phyloP scores from a whole-genome alignment of 2,113 vertebrate genomes.

The Caretta caretta region DNA sequence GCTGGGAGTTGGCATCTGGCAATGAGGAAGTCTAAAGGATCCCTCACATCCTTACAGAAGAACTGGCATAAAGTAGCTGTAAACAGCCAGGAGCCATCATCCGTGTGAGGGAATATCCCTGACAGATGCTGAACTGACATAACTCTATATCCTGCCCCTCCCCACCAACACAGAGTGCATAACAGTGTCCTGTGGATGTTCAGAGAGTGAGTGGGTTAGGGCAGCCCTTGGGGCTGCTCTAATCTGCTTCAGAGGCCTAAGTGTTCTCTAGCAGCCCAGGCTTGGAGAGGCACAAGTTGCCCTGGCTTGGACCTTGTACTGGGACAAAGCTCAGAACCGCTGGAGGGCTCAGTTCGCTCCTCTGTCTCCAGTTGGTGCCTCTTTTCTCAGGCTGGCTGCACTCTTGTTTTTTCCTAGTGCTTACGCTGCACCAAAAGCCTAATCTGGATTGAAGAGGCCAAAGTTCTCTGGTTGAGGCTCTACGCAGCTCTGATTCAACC shows the following conservation, averaged over 20 bases:
- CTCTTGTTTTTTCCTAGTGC: neutral
- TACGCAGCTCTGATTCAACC: neutral
- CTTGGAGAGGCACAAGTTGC: neutral
- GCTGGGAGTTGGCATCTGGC: neutral
- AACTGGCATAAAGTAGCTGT: neutral
- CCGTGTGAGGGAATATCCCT: neutral
- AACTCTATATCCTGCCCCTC: neutral
- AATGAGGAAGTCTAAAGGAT: neutral
- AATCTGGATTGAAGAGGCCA: neutral
- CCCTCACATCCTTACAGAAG: neutral
- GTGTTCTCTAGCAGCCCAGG: neutral
- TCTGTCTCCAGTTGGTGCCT: neutral
- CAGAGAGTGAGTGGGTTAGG: neutral
- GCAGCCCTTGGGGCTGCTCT: neutral
- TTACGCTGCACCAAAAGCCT: neutral
- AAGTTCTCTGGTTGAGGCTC: constrained; percentile 31
- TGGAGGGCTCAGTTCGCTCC: neutral
- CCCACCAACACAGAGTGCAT: neutral
- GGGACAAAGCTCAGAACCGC: neutral
- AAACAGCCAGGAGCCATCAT: neutral
- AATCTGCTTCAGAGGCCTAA: neutral
- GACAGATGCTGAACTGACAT: neutral
- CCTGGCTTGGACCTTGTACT: accelerated
- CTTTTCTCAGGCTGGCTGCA: neutral
- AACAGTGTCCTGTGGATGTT: neutral